Evolutionary conservation across 2,888 invertebrate species (phyloP), one percentile per base, ranked within the genome.

Genomic region (Drosophila helvetica): DNA sequence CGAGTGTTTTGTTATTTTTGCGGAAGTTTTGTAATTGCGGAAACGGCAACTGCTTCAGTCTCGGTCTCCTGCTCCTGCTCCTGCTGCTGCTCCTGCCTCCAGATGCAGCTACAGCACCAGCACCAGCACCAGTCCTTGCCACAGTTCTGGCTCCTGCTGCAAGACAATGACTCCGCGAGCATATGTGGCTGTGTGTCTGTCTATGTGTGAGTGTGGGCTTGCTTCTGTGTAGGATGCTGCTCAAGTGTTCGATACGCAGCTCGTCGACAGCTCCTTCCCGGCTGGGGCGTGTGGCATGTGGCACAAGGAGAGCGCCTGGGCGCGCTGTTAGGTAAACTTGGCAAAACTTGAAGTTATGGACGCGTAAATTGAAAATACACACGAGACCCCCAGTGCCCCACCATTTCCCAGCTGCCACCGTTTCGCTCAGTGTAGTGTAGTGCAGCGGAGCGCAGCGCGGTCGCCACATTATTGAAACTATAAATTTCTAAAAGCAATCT

Each of bases 321-420:
- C 57, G 43, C 55, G 48, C 58, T 62, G 71, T 52, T 71, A 72
- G 60, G 72, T 74, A 86, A 83, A 83, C 79, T 83, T 88, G 81
- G 38, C 85, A 84, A 78, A 83, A 83, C 86, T 83, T 80, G 67
- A 83, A 83, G 87, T 83, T 88, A 83, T 86, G 87, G 86, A 84
- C 83, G 89, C 88, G 88, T 83, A 83, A 83, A 83, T 83, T 83
- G 83, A 83, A 83, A 83, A 83, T 88, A 83, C 88, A 88, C 83
- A 83, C 78, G 88, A 80, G 84, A 66, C 12, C 30, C 33, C 57
- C 48, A 27, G 27, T 8, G 12, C 25, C 18, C 19, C 33, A 2
- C 12, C 52, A 30, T 18, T 42, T 25, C 47, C n/a, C 38, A 8
- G 27, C 27, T 27, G 27, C 42, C 45, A 55, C 38, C 45, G 17